Percentiles rank a stretch among this genome's conserved stretches.
phyloP scores from a whole-genome alignment of 2,888 invertebrate species.

The Aspidiotus rigidus region DNA sequence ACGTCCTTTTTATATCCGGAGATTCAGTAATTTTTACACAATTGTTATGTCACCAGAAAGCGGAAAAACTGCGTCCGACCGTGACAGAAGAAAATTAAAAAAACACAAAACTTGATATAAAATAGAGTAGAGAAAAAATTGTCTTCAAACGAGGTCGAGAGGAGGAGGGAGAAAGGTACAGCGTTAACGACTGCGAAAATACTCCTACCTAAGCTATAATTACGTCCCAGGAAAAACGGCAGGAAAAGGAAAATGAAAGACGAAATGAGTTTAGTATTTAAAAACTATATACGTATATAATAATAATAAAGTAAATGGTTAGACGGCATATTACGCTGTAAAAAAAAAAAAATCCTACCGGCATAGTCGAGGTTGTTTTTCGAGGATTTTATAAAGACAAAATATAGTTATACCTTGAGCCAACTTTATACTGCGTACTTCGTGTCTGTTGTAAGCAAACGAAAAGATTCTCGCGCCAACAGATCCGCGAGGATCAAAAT shows the following conservation, averaged over 20 bases:
- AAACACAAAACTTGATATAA: constrained; percentile 25
- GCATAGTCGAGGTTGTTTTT: constrained; percentile 21
- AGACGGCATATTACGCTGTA: constrained; percentile 25
- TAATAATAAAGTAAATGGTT: constrained; percentile 29
- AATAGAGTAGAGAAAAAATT: constrained; percentile 19
- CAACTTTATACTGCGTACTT: too few species aligned
- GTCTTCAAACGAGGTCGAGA: constrained; percentile 22
- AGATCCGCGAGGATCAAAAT: constrained; percentile 16
- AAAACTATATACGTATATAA: neutral
- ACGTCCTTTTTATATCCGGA: neutral
- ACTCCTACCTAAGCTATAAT: constrained; percentile 25
- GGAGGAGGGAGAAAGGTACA: constrained; percentile 13
- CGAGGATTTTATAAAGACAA: constrained; percentile 15
- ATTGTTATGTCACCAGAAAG: neutral
- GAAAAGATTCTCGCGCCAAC: too few species aligned
- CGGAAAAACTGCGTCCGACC: neutral
- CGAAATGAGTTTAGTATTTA: constrained; percentile 30
- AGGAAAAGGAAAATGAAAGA: constrained; percentile 15
- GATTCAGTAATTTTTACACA: constrained; percentile 1
- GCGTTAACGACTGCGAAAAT: constrained; percentile 29
- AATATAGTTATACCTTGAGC: constrained; percentile 8
- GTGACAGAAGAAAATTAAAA: neutral
- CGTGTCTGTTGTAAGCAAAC: too few species aligned
- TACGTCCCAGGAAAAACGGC: constrained; percentile 14
- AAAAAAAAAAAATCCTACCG: constrained; percentile 22